Base-by-base conservation (phyloP, 1,140 invertebrate genomes). In the Metopolophium dirhodum region DNA sequence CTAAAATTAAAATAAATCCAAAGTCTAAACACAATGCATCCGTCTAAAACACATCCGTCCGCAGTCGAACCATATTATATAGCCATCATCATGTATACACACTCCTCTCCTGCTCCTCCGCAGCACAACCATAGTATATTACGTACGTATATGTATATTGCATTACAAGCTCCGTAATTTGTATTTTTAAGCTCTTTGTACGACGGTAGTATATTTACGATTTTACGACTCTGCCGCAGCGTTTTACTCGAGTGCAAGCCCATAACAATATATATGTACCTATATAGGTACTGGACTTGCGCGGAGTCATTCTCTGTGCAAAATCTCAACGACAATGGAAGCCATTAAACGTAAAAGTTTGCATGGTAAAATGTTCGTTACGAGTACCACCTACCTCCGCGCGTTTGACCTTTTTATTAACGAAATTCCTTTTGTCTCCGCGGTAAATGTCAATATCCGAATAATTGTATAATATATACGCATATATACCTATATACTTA, bases 371-470 rank as follows among this genome's bases (percentile, higher is more conserved):
- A 87, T 49, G 45, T 87, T 51, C 86, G 47, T 49, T 86, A n/a
- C 26, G 11, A 87, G 85, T 87, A 51, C 41, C 6, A 47, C 45
- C 45, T 51, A 83, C 37, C 37, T 22, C 26, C 8, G 37, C 35
- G 51, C 47, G 20, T 47, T 35, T 37, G 87, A 89, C 87, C 87
- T 89, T 89, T 89, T 89, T 54, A 89, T 54, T 37, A 23, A 54
- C 49, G 35, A n/a, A 51, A 89, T 89, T 89, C 49, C 49, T 54
- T 54, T 89, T 89, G 87, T 89, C n/a, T 37, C 18, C 85, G 22
- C 47, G 11, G 47, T 23, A 89, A 89, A 89, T 54, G 87, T 54
- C 87, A 89, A 89, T 89, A 54, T 22, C 26, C 87, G 37, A 89
- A 54, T 54, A 89, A 54, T 23, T 45, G 41, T 85, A 49, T n/a